Percentiles rank a stretch among this genome's conserved stretches.
These are phyloP conservation scores for Trichonephila clavata DNA, from an alignment of 1,140 invertebrate species.

Conservation along the genomic window DNA sequence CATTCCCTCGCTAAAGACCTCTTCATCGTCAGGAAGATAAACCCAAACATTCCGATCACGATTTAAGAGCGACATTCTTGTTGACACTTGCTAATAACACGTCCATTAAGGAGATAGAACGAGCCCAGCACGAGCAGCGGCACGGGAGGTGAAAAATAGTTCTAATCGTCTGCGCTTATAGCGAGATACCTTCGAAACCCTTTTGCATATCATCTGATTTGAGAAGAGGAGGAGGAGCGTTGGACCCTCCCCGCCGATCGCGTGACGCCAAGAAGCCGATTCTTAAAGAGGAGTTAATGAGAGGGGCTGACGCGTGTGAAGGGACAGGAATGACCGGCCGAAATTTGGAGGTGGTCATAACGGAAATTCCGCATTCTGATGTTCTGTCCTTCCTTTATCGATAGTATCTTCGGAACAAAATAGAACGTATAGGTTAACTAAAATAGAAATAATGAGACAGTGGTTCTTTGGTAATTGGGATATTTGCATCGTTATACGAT, in stretches of 20 bases:
- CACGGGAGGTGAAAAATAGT: neutral
- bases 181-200: neutral
- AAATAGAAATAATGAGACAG: no score
- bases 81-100: neutral
- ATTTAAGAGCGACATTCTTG: neutral
- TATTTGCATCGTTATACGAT: no score
- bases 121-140: neutral
- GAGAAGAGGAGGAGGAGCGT: no score
- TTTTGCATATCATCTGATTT: neutral
- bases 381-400: neutral
- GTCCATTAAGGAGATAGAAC: neutral
- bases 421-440: no score
- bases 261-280: neutral
- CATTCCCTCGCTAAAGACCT: neutral
- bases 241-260: neutral
- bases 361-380: slow-evolving; percentile 24
- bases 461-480: no score
- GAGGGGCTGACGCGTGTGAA: neutral
- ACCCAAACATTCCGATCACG: slow-evolving; percentile 21
- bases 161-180: neutral
- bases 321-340: neutral
- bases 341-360: neutral
- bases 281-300: slow-evolving; percentile 25
- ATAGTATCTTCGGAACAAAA: neutral
- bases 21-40: neutral